These are phyloP conservation scores for Brachionus calyciflorus DNA, from an alignment of 1,140 invertebrate genomes.

Conservation along the genomic window DNA sequence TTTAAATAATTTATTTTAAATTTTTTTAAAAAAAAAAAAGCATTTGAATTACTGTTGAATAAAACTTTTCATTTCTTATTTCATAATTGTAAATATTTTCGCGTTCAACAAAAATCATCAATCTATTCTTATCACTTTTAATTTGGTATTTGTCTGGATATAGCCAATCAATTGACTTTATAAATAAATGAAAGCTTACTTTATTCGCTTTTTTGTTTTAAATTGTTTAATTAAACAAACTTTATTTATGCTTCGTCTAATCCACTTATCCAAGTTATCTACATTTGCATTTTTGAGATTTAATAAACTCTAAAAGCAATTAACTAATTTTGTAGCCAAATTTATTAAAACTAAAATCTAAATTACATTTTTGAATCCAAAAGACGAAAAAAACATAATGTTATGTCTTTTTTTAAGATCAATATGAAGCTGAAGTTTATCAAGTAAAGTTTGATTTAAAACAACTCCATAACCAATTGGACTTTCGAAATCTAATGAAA, in stretches of 20 bases:
- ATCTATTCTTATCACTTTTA: neutral
- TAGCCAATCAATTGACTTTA: neutral
- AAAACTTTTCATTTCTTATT: neutral
- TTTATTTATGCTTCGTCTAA: neutral
- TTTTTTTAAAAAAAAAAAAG: neutral
- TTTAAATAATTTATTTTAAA: neutral
- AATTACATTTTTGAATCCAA: constrained; percentile 18
- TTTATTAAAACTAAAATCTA: neutral
- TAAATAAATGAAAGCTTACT: no score
- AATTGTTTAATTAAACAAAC: neutral
- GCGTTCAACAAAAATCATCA: neutral
- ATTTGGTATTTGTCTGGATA: neutral
- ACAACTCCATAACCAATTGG: neutral
- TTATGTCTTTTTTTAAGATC: neutral
- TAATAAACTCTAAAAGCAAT: constrained; percentile 1
- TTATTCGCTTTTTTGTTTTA: neutral
- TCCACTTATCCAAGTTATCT: neutral
- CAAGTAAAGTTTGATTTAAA: neutral
- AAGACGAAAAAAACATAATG: neutral
- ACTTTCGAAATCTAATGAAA: neutral
- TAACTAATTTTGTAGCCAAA: neutral
- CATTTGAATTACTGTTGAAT: neutral
- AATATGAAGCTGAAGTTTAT: neutral
- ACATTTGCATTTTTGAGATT: neutral
- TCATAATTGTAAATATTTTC: neutral